These are phyloP conservation scores for Pituophis catenifer DNA, from an alignment of 2,113 vertebrate species.

Conservation along the genomic window DNA sequence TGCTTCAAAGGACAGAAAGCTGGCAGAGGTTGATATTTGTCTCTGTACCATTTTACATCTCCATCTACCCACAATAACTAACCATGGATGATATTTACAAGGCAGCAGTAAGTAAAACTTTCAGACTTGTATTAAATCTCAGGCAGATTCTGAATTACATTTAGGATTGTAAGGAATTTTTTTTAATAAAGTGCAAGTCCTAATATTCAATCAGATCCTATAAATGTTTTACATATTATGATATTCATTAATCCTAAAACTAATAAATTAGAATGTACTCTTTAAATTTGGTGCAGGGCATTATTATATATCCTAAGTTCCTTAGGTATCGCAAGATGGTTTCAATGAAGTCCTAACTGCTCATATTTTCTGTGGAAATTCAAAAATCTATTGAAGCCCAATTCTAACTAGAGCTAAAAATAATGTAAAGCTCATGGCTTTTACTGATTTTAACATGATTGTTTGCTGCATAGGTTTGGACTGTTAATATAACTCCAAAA, in stretches of 20 bases:
- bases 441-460: not conserved
- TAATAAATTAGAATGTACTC: not conserved
- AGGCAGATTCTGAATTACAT: not conserved
- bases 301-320: not conserved
- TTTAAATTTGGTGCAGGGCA: not conserved
- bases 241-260: not conserved
- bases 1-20: conserved; percentile 36
- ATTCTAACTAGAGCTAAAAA: not conserved
- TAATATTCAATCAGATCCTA: not conserved
- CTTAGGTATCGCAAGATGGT: not conserved
- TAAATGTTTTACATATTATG: not conserved
- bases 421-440: not conserved
- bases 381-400: not conserved
- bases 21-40: conserved; percentile 39
- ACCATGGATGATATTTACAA: conserved; percentile 86
- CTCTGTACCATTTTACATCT: not conserved
- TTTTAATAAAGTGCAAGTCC: not conserved
- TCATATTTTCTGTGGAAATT: not conserved
- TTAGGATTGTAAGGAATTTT: not conserved
- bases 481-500: not conserved
- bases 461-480: not conserved
- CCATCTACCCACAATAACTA: not conserved
- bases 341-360: not conserved
- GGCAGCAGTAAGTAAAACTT: conserved; percentile 75
- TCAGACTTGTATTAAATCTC: not conserved